These are phyloP conservation scores for Hermetia illucens DNA, from an alignment of 1,140 invertebrate genomes.

Conservation along the genomic window DNA sequence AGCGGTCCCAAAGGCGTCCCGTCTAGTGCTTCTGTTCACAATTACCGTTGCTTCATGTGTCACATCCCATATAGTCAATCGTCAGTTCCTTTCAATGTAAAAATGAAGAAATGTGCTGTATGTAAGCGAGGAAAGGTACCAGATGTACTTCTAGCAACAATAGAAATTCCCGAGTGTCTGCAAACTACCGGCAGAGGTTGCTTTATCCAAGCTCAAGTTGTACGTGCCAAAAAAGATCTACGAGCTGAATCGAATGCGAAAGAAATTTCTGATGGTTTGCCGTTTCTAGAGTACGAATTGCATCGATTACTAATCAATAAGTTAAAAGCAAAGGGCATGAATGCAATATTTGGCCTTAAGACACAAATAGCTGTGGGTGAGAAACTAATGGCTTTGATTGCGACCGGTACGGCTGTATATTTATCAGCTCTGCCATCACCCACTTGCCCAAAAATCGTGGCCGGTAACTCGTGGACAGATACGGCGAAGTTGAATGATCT, in stretches of 20 bases:
- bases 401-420: slow-evolving; percentile 74
- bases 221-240: slow-evolving; percentile 60
- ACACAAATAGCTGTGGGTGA: slow-evolving; percentile 81
- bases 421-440: slow-evolving; percentile 59
- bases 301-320: slow-evolving; percentile 85
- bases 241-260: slow-evolving; percentile 80
- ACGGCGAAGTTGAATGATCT: slow-evolving; percentile 45
- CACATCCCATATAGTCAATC: slow-evolving; percentile 67
- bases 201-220: slow-evolving; percentile 64
- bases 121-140: slow-evolving; percentile 75
- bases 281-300: slow-evolving; percentile 91
- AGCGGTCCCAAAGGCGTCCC: too few species aligned
- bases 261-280: slow-evolving; percentile 84
- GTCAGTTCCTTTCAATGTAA: slow-evolving; percentile 50
- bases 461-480: slow-evolving; percentile 46
- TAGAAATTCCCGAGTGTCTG: slow-evolving; percentile 66
- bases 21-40: too few species aligned
- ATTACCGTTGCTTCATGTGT: slow-evolving; percentile 38
- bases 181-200: slow-evolving; percentile 59
- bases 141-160: slow-evolving; percentile 77
- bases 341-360: slow-evolving; percentile 74
- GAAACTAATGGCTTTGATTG: slow-evolving; percentile 69
- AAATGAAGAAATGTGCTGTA: slow-evolving; percentile 43
- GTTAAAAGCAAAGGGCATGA: slow-evolving; percentile 84
- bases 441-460: slow-evolving; percentile 47